phyloP scores from a whole-genome alignment of 2,888 invertebrate species.

The Gymnocheta viridis region DNA sequence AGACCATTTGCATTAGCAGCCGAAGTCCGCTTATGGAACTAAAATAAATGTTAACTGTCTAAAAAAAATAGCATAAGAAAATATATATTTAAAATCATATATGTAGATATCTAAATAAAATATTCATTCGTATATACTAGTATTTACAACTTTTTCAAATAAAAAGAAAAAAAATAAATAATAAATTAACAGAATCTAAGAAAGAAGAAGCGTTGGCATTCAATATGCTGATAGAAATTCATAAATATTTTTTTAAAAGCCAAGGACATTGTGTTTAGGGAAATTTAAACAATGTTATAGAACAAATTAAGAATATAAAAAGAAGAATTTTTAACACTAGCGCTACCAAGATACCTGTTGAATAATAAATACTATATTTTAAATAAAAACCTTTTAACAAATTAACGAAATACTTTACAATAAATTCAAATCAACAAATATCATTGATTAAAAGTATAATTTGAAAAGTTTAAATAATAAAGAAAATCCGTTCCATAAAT shows the following conservation, averaged over 20 bases:
- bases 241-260: slow-evolving; percentile 9
- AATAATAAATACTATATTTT: neutral
- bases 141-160: slow-evolving; percentile 12
- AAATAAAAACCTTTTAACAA: neutral
- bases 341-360: slow-evolving; percentile 68
- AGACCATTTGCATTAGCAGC: too few relatives aligned
- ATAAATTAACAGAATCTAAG: too few relatives aligned
- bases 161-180: too few relatives aligned
- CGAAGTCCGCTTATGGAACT: too few relatives aligned
- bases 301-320: slow-evolving; percentile 1
- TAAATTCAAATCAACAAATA: slow-evolving; percentile 14
- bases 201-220: neutral
- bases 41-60: slow-evolving; percentile 31
- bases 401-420: slow-evolving; percentile 47
- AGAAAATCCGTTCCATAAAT: slow-evolving; percentile 52
- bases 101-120: neutral
- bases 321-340: slow-evolving; percentile 31
- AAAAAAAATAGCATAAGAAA: neutral
- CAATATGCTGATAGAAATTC: neutral
- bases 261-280: slow-evolving; percentile 58
- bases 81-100: neutral
- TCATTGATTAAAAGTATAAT: neutral
- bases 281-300: slow-evolving; percentile 47
- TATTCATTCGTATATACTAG: neutral
- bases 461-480: slow-evolving; percentile 8